These are phyloP conservation scores for Xestobium rufovillosum DNA, from an alignment of 2,888 invertebrate species.

Conservation along the genomic window DNA sequence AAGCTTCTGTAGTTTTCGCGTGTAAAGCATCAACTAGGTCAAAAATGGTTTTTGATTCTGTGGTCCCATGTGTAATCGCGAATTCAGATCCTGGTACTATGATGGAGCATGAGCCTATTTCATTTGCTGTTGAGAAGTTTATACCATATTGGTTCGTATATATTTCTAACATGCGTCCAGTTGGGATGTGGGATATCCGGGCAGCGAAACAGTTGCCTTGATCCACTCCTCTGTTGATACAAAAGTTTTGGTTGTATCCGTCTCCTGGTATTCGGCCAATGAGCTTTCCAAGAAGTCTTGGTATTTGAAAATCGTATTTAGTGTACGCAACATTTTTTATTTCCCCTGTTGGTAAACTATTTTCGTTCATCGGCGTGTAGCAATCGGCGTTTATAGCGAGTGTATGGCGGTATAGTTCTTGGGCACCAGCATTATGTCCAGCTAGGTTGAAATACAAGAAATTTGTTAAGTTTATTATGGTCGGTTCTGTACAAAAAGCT, in stretches of 20 bases:
- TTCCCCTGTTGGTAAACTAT: constrained; percentile 65
- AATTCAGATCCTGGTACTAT: constrained; percentile 6
- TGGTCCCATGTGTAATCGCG: background rate
- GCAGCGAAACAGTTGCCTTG: constrained; percentile 55
- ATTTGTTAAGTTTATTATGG: constrained; percentile 78
- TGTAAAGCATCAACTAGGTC: constrained; percentile 18
- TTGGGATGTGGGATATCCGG: constrained; percentile 55
- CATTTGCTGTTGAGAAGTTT: constrained; percentile 77
- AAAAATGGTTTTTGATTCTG: constrained; percentile 10
- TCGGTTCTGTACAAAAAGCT: constrained; percentile 68
- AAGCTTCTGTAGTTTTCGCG: constrained; percentile 12
- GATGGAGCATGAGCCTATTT: constrained; percentile 29
- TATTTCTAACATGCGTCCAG: constrained; percentile 71
- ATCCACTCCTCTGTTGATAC: constrained; percentile 54
- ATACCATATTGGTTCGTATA: constrained; percentile 81
- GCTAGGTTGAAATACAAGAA: constrained; percentile 86
- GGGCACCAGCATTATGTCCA: constrained; percentile 67
- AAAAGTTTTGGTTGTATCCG: constrained; percentile 77
- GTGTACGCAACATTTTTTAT: constrained; percentile 63
- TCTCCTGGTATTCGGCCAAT: constrained; percentile 56
- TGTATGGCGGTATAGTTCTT: constrained; percentile 58
- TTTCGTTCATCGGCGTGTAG: constrained; percentile 59
- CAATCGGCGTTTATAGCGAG: constrained; percentile 70
- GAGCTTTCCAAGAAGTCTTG: constrained; percentile 55
- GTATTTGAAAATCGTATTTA: constrained; percentile 62